Percentiles rank a stretch among this genome's conserved stretches.
Conservation (phyloP, 2,797 vertebrate species). For the Xyrichtys novacula region DNA sequence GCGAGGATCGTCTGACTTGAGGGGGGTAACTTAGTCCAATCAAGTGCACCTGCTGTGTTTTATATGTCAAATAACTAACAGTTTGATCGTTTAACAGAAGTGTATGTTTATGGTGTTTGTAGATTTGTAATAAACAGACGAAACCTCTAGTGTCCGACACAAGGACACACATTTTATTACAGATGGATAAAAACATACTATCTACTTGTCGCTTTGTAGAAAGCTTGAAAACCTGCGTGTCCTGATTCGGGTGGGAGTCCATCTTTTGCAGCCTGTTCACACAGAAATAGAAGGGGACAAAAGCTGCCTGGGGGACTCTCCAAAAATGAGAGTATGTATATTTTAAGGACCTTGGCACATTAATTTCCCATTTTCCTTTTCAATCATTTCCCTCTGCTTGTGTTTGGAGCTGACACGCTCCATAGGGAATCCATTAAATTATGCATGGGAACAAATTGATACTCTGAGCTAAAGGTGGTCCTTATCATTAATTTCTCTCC, state of each 20-base stretch:
- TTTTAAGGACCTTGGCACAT: constrained; percentile 53
- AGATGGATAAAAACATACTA: too few relatives aligned
- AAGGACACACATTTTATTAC: too few relatives aligned
- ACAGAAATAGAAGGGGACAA: not conserved
- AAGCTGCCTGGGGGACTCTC: constrained; percentile 18
- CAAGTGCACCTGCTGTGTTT: too few relatives aligned
- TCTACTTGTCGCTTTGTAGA: too few relatives aligned
- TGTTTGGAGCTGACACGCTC: constrained; percentile 48
- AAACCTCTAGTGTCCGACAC: too few relatives aligned
- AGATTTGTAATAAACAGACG: too few relatives aligned
- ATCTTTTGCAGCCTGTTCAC: not conserved
- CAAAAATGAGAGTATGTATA: constrained; percentile 37
- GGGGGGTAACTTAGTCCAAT: too few relatives aligned
- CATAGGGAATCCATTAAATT: constrained; percentile 72
- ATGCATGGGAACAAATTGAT: constrained; percentile 79
- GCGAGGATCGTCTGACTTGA: too few relatives aligned
- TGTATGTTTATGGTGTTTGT: too few relatives aligned
- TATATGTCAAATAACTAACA: too few relatives aligned
- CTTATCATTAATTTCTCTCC: constrained; percentile 63
- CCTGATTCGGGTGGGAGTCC: not conserved
- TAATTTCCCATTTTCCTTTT: constrained; percentile 56
- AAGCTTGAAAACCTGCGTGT: not conserved
- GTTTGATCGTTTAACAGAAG: too few relatives aligned
- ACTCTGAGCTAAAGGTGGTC: constrained; percentile 70
- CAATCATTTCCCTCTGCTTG: constrained; percentile 32